Evolutionary conservation across 2,888 invertebrate genomes (phyloP), one percentile per base, ranked within the genome.

Genomic region (Protonemura montana): DNA sequence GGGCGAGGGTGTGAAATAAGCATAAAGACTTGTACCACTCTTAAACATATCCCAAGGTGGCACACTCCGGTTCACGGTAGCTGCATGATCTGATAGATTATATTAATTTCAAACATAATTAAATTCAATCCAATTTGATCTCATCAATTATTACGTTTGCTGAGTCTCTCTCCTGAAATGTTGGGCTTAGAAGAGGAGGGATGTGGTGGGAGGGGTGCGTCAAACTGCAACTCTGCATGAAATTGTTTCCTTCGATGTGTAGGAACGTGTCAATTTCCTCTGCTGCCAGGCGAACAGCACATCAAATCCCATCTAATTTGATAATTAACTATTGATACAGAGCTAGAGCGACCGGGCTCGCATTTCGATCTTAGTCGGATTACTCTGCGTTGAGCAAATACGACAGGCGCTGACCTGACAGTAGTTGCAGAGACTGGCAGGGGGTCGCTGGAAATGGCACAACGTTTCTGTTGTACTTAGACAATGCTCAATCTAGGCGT

Each of bases 191-290:
- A n/a, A n/a, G n/a, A n/a, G n/a, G n/a, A n/a, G n/a, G n/a, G n/a
- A n/a, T n/a, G n/a, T n/a, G n/a, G n/a, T n/a, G 27, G 78, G 78
- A 27, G 28, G 78, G 27, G 6, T 26, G 6, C 78, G n/a, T 78
- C 78, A 78, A 26, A 30, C n/a, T 30, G 81, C 30, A 81, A 81
- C 81, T 29, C 28, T 29, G 81, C 81, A 81, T 81, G 26, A 78
- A 78, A 27, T 82, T 78, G 85, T 87, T 87, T 87, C 87, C 87
- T 80, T 42, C 5, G 35, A 82, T 87, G 87, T 16, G 59, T 10
- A 59, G 87, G 82, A 85, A 87, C 82, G 82, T 87, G 87, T 87
- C 87, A 87, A 87, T 87, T 87, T 87, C 87, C 87, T 82, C 28
- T 78, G 28, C 59, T 21, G 13, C 2, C 59, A 59, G 59, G 59